Evolutionary conservation across 2,113 vertebrate species (phyloP), one percentile per base, ranked within the genome.

Genomic region (Ranitomeya variabilis): DNA sequence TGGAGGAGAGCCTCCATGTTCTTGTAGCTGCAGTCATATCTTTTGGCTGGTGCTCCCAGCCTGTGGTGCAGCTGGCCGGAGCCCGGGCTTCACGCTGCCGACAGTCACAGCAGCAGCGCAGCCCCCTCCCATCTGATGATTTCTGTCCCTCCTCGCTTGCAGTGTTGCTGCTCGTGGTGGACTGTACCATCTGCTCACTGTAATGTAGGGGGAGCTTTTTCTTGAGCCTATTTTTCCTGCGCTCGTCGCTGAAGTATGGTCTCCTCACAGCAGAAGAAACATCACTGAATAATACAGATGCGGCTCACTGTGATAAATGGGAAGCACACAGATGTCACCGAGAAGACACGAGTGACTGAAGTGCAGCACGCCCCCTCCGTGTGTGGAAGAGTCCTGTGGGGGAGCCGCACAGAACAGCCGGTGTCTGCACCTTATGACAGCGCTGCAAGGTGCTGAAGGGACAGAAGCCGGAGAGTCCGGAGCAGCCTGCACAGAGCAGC

Each of bases 101-200:
- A 3, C 37, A 45, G 37, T 45, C 37, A 4, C 37, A 52, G 31
- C 74, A n/a, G 31, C 45, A 8, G 37, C 14, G 11, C 19, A 3
- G 37, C 37, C 37, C 66, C 16, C 64, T 7, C 52, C 59, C 86
- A 82, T 51, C 67, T 76, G 80, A 83, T 54, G 8, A 64, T 89
- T 85, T 89, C 15, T 89, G 87, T 78, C 87, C 82, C 87, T 85
- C 87, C 82, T 84, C 87, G 87, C 87, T 84, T 89, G 87, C 87
- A 85, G 81, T 89, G 82, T 79, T 84, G 62, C 73, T 69, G 82
- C 82, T 45, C 78, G 81, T 52, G 82, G 52, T 52, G 74, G 87
- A 59, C 55, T 31, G 62, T 78, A 78, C 87, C 87, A 89, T n/a
- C 9, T 59, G 82, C 74, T 18, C 45, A 21, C 51, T 21, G 31